Conservation (phyloP, 1,140 invertebrate genomes). For the Arion vulgaris region DNA sequence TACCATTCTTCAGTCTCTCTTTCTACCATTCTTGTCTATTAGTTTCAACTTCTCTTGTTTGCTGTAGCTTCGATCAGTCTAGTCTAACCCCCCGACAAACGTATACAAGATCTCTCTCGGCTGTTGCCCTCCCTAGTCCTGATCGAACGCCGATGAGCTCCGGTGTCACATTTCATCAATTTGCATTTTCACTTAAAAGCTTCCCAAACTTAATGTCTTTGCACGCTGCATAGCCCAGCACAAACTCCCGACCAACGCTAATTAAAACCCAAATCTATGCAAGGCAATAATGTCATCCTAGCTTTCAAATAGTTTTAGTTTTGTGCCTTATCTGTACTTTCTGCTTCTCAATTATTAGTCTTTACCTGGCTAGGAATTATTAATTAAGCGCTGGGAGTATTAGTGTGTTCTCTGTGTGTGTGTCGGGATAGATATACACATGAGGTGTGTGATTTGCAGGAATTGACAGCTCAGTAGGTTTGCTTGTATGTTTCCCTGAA, state of each 20-base stretch:
- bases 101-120: neutral
- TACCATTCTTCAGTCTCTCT: too few species aligned
- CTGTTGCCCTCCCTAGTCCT: neutral
- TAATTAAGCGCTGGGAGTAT: neutral
- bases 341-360: neutral
- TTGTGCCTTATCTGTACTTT: neutral
- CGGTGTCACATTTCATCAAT: constrained; percentile 4
- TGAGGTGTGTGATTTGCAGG: too few species aligned
- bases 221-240: neutral
- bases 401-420: too few species aligned
- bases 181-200: constrained; percentile 19
- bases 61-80: neutral
- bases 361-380: neutral
- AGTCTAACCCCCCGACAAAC: neutral
- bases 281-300: neutral
- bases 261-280: constrained; percentile 22
- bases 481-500: too few species aligned
- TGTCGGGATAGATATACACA: too few species aligned
- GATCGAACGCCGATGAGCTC: constrained; percentile 4
- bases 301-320: neutral
- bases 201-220: constrained; percentile 1
- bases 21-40: too few species aligned
- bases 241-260: neutral
- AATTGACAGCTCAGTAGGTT: too few species aligned
- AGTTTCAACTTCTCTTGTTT: neutral